A percentile compares a stretch with the other conserved stretches of the same genome.
These are phyloP conservation scores for Epinephelus moara DNA, from an alignment of 2,113 vertebrate genomes.

Conservation along the genomic window DNA sequence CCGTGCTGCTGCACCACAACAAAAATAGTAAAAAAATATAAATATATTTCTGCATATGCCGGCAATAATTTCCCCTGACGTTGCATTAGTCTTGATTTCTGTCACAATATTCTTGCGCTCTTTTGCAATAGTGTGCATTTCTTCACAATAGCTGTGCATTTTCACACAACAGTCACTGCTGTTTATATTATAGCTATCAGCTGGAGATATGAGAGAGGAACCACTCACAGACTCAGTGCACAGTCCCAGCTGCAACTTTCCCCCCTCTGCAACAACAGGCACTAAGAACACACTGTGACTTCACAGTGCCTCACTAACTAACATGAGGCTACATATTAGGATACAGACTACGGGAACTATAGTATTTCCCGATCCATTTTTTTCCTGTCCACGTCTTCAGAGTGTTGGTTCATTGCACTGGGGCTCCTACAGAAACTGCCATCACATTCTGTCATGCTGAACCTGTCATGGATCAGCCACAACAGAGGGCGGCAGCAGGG, in stretches of 20 bases:
- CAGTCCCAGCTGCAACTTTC: neutral
- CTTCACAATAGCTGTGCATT: slow-evolving; percentile 32
- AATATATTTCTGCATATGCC: slow-evolving; percentile 39
- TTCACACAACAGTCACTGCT: slow-evolving; percentile 16
- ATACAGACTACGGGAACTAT: neutral
- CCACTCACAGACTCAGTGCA: neutral
- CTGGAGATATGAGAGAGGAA: slow-evolving; percentile 3
- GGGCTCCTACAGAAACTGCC: neutral
- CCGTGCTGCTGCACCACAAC: slow-evolving; percentile 46
- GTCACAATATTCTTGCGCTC: slow-evolving; percentile 37
- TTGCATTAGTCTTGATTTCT: slow-evolving; percentile 60
- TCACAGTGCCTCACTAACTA: neutral
- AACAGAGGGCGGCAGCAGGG: no score
- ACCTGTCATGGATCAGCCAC: no score
- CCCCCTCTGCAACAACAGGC: neutral
- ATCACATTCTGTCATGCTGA: neutral
- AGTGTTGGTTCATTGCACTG: slow-evolving; percentile 30
- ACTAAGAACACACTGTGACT: slow-evolving; percentile 4
- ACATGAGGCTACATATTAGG: neutral
- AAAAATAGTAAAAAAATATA: neutral
- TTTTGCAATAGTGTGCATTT: slow-evolving; percentile 54
- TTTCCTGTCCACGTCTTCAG: neutral
- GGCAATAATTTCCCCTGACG: slow-evolving; percentile 54
- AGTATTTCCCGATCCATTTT: neutral
- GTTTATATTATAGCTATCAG: slow-evolving; percentile 42